Evolutionary conservation across 2,797 vertebrate species (phyloP).

Genomic region (Zenarchopterus dispar): DNA sequence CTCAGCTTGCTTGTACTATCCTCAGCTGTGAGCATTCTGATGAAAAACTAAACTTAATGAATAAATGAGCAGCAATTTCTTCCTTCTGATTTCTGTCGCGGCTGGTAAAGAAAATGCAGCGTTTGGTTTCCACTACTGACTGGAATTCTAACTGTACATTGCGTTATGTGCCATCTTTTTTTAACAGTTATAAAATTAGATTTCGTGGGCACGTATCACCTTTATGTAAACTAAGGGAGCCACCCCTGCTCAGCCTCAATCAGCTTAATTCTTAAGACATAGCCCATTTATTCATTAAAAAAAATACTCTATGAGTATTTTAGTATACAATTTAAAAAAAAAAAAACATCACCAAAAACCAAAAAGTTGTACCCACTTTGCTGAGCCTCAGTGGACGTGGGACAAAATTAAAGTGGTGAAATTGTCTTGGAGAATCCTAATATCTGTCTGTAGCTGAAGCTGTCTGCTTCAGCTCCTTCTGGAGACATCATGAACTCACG

Average conservation of each 20-base stretch:
- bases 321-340: not conserved
- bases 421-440: conserved; percentile 17
- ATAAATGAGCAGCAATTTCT: no score
- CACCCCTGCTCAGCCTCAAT: not conserved
- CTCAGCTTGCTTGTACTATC: no score
- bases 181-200: no score
- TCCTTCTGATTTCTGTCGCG: no score
- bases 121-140: no score
- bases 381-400: conserved; percentile 19
- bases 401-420: not conserved
- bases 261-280: not conserved
- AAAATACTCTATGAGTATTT: not conserved
- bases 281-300: not conserved
- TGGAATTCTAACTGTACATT: no score
- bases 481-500: conserved; percentile 17
- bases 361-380: not conserved
- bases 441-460: conserved; percentile 8
- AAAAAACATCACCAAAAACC: conserved; percentile 7
- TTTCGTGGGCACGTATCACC: no score
- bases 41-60: no score
- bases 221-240: no score
- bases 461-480: conserved; percentile 1
- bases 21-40: no score
- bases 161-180: no score
- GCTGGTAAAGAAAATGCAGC: no score